Conservation (phyloP, 2,113 vertebrate genomes). For the Scopus umbretta region DNA sequence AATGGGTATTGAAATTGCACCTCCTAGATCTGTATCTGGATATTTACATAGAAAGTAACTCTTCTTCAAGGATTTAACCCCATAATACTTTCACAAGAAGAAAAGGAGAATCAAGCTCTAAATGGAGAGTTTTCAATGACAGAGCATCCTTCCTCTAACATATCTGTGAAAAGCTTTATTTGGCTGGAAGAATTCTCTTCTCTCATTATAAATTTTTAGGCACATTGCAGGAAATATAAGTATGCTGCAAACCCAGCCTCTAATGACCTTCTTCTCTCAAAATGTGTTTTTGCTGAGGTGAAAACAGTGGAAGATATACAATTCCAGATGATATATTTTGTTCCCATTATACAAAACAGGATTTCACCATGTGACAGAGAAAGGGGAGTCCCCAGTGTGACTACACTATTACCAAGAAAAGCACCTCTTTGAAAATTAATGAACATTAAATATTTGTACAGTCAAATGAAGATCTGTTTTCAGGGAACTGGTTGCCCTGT, state of each 20-base stretch:
- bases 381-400: constrained; percentile 5
- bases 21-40: not conserved
- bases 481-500: not conserved
- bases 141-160: not conserved
- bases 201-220: not conserved
- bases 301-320: not conserved
- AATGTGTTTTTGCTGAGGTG: not conserved
- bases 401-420: constrained; percentile 44
- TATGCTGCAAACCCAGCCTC: not conserved
- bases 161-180: not conserved
- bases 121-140: not conserved
- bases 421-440: constrained; percentile 59
- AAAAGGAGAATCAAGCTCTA: not conserved
- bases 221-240: not conserved
- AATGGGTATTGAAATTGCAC: not conserved
- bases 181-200: not conserved
- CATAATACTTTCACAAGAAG: not conserved
- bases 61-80: not conserved
- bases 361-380: constrained; percentile 24
- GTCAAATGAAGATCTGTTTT: constrained; percentile 20
- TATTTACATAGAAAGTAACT: not conserved
- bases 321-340: not conserved
- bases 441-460: constrained; percentile 61
- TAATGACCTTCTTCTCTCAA: constrained; percentile 31
- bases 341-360: constrained; percentile 4